Evolutionary conservation across 2,797 vertebrate genomes (phyloP).

Genomic region (Thripadectes ignobilis): DNA sequence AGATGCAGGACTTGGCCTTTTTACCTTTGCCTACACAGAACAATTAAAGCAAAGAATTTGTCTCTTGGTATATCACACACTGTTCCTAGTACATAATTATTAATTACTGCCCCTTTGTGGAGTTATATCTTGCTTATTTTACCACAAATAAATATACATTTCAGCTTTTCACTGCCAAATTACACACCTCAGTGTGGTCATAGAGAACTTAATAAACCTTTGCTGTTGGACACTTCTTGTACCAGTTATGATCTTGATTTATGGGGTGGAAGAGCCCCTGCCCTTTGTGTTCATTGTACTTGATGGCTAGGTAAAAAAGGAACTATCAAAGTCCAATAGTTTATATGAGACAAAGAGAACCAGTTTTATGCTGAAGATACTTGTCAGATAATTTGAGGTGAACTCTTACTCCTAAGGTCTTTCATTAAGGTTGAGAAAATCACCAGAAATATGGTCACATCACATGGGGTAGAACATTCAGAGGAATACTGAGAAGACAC

Average conservation of each 20-base stretch:
- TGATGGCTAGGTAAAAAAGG: neutral
- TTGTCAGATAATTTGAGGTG: neutral
- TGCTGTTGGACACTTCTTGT: neutral
- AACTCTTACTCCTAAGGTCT: neutral
- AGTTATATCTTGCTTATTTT: neutral
- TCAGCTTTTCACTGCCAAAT: neutral
- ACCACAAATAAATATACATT: neutral
- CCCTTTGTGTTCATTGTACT: neutral
- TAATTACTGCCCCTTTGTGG: neutral
- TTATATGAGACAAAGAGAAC: neutral
- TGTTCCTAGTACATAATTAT: neutral
- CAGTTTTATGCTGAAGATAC: neutral
- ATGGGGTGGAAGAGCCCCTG: neutral
- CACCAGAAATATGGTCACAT: neutral
- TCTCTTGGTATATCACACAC: neutral
- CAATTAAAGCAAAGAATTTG: neutral
- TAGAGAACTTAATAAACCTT: neutral
- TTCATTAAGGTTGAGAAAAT: neutral
- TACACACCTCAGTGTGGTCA: neutral
- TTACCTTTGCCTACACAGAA: rapidly evolving
- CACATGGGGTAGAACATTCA: neutral
- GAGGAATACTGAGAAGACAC: neutral
- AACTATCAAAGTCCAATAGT: neutral
- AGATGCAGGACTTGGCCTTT: neutral
- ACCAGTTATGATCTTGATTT: neutral